Evolutionary conservation across 2,797 vertebrate species (phyloP).

Genomic region (Helostoma temminkii): DNA sequence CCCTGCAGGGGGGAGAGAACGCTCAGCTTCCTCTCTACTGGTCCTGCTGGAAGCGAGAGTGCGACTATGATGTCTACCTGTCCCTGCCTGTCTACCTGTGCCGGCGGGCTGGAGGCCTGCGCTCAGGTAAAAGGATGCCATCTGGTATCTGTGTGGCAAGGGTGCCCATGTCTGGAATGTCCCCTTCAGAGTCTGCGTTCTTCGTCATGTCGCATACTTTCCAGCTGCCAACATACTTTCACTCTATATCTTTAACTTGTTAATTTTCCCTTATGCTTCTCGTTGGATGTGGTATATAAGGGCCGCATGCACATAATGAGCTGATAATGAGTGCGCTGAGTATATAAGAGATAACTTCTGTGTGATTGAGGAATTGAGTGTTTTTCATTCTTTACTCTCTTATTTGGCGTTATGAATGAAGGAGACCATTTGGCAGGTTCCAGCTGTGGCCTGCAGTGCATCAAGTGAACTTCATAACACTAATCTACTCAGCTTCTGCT

Average conservation of each 20-base stretch:
- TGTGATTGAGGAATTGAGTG: constrained; percentile 35
- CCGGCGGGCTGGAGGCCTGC: constrained; percentile 86
- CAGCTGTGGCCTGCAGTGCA: constrained; percentile 55
- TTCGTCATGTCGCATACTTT: constrained; percentile 66
- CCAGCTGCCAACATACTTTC: constrained; percentile 50
- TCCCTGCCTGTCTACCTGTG: constrained; percentile 89
- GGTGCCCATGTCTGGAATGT: constrained; percentile 70
- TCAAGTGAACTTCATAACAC: constrained; percentile 43
- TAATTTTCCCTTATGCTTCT: constrained; percentile 63
- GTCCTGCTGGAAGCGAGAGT: constrained; percentile 90
- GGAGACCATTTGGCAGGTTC: constrained; percentile 48
- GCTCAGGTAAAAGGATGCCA: constrained; percentile 85
- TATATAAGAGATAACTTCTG: constrained; percentile 25
- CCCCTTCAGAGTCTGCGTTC: constrained; percentile 62
- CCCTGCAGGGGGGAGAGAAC: constrained; percentile 86
- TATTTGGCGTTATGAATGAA: constrained; percentile 49
- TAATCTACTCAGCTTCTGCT: constrained; percentile 61
- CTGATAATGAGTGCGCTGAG: constrained; percentile 40
- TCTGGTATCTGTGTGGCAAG: constrained; percentile 58
- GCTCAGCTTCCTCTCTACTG: constrained; percentile 88
- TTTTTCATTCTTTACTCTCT: constrained; percentile 29
- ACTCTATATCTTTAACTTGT: constrained; percentile 53
- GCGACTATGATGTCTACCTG: constrained; percentile 89
- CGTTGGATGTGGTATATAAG: constrained; percentile 55
- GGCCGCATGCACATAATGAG: constrained; percentile 70